phyloP scores from a whole-genome alignment of 2,888 invertebrate species.

The Mimas tiliae region DNA sequence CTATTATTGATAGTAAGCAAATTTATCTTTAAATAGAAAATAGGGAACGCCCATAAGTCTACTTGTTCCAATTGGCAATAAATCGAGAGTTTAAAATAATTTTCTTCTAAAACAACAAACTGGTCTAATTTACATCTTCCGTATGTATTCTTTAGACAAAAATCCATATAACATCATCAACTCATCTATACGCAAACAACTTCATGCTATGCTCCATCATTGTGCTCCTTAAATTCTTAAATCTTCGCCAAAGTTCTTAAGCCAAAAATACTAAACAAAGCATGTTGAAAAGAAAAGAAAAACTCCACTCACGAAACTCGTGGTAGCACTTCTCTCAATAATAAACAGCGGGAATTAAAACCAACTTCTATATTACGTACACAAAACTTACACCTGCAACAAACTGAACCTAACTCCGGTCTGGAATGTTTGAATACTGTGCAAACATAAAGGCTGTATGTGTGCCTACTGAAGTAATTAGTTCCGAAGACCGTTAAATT shows the following conservation, averaged over 20 bases:
- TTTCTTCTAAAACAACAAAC: too few species aligned
- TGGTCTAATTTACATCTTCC: too few species aligned
- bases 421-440: slow-evolving; percentile 64
- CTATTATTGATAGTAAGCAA: too few species aligned
- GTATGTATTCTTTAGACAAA: too few species aligned
- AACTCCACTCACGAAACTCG: neutral
- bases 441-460: slow-evolving; percentile 69
- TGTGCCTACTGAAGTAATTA: slow-evolving; percentile 65
- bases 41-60: too few species aligned
- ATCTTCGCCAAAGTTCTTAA: neutral
- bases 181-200: too few species aligned
- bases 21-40: too few species aligned
- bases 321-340: slow-evolving; percentile 42
- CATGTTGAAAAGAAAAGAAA: neutral
- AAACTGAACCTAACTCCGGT: slow-evolving; percentile 58
- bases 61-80: too few species aligned
- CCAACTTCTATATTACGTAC: slow-evolving; percentile 69
- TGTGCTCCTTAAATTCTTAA: neutral
- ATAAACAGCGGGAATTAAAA: slow-evolving; percentile 59
- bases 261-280: neutral
- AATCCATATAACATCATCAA: too few species aligned
- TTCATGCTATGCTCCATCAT: too few species aligned
- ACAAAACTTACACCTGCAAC: slow-evolving; percentile 69
- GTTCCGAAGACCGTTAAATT: slow-evolving; percentile 68
- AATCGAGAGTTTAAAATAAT: too few species aligned